A percentile compares a stretch with the other conserved stretches of the same genome.
phyloP scores from a whole-genome alignment of 2,113 vertebrate species.

The Piaya cayana region DNA sequence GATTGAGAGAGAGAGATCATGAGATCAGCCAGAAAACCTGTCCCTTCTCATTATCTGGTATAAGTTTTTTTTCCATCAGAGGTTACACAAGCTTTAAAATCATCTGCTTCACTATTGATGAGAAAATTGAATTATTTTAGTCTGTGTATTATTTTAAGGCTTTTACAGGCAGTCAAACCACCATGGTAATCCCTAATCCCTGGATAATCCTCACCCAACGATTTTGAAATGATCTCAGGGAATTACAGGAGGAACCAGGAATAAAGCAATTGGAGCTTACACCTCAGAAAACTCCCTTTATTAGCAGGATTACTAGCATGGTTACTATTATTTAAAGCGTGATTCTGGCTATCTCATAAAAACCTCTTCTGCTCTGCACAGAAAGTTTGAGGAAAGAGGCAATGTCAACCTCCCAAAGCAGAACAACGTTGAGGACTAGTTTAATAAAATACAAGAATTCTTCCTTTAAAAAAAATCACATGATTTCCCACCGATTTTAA shows the following conservation, averaged over 20 bases:
- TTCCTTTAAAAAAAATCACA: not conserved
- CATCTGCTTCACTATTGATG: not conserved
- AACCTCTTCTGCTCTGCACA: not conserved
- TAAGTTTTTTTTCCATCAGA: not conserved
- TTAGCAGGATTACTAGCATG: not conserved
- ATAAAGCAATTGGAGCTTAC: not conserved
- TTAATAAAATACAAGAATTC: not conserved
- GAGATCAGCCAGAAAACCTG: not conserved
- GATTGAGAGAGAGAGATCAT: too few relatives aligned
- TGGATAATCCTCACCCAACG: not conserved
- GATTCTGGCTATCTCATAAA: not conserved
- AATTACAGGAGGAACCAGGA: not conserved
- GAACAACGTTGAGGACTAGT: not conserved
- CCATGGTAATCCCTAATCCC: constrained; percentile 18
- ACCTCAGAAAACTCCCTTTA: not conserved
- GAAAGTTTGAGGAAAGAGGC: not conserved
- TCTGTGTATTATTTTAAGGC: constrained; percentile 9
- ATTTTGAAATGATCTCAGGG: not conserved
- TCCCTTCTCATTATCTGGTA: not conserved
- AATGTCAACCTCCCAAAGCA: not conserved
- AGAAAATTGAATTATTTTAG: constrained; percentile 18
- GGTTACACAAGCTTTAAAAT: not conserved
- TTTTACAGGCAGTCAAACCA: not conserved
- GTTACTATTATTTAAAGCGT: not conserved
- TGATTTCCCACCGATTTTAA: not conserved